phyloP scores from a whole-genome alignment of 2,888 invertebrate species.

The Ganaspis brasiliensis region DNA sequence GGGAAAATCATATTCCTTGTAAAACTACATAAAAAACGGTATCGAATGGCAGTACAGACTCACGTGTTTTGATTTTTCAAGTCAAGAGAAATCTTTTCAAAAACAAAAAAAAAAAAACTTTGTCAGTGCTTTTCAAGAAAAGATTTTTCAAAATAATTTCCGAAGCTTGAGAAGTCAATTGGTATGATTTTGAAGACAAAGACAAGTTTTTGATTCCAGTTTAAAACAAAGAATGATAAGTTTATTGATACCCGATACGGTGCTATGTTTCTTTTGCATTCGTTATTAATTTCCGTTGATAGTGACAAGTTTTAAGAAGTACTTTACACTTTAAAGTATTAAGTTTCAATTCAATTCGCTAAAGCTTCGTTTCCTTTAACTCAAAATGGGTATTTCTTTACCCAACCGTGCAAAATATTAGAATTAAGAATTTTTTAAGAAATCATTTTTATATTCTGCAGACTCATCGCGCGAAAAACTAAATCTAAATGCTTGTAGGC shows the following conservation, averaged over 20 bases:
- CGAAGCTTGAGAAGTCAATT: neutral
- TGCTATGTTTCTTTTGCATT: conserved; percentile 65
- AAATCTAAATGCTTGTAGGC: conserved; percentile 47
- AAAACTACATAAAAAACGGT: neutral
- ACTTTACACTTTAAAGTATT: conserved; percentile 48
- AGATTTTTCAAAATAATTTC: neutral
- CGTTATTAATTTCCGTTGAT: conserved; percentile 55
- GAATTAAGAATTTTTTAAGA: conserved; percentile 68
- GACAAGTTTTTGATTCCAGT: conserved; percentile 41
- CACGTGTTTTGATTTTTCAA: neutral
- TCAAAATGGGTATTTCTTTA: conserved; percentile 51
- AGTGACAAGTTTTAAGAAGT: conserved; percentile 51
- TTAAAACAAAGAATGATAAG: conserved; percentile 40
- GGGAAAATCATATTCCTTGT: neutral
- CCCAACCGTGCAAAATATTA: conserved; percentile 65
- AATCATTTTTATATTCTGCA: conserved; percentile 63
- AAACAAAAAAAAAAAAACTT: neutral
- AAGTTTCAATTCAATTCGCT: conserved; percentile 48
- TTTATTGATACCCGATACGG: conserved; percentile 68
- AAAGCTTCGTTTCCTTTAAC: conserved; percentile 49
- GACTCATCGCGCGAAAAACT: conserved; percentile 9
- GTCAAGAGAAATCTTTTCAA: neutral
- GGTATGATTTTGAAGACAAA: conserved; percentile 30
- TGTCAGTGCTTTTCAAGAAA: no score
- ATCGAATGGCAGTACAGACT: neutral